Evolutionary conservation across 2,797 vertebrate genomes (phyloP).

Genomic region (Pantherophis vulpinus): DNA sequence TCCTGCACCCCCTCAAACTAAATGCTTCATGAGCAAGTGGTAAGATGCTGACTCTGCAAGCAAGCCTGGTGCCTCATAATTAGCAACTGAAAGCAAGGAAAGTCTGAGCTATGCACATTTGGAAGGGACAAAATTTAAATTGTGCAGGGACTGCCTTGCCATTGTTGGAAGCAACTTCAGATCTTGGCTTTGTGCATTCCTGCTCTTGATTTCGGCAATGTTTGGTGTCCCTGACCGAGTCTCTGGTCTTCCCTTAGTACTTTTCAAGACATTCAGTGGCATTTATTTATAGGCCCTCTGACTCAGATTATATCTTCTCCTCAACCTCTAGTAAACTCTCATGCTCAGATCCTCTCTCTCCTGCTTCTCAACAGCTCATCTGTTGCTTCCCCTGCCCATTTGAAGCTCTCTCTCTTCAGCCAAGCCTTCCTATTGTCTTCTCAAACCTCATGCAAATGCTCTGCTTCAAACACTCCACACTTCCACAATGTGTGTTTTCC

Average conservation of each 20-base stretch:
- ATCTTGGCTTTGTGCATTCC: background rate
- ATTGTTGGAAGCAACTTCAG: background rate
- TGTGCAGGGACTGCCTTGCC: background rate
- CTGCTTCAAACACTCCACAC: background rate
- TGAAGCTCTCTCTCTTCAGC: background rate
- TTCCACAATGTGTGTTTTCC: background rate
- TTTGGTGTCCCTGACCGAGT: background rate
- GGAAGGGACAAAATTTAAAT: background rate
- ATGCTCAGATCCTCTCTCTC: background rate
- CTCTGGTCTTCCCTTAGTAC: background rate
- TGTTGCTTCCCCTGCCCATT: background rate
- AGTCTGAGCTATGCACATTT: background rate
- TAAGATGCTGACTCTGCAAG: background rate
- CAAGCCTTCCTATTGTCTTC: background rate
- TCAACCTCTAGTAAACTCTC: background rate
- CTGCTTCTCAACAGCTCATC: background rate
- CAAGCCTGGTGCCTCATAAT: background rate
- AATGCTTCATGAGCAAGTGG: background rate
- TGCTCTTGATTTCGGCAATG: background rate
- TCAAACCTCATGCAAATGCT: background rate
- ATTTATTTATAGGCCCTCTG: background rate
- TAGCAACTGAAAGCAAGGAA: background rate
- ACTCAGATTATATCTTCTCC: background rate
- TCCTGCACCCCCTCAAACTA: background rate
- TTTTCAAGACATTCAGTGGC: background rate